These are phyloP conservation scores for Glyptemys insculpta DNA, from an alignment of 2,797 vertebrate species.

Conservation along the genomic window DNA sequence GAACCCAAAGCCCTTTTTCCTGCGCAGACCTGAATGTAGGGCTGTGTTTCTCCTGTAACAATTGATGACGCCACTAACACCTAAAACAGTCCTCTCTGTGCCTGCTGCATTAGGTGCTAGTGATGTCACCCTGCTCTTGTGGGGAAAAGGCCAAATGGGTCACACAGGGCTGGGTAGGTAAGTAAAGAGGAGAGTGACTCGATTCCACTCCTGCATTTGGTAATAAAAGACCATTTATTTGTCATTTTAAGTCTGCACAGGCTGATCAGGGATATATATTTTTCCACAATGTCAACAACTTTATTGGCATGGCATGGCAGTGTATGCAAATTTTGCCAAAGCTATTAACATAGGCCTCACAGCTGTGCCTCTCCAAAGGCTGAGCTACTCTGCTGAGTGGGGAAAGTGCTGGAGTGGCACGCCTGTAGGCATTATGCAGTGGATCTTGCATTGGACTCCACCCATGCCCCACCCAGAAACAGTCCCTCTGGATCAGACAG, in stretches of 20 bases:
- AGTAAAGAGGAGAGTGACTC: fast-evolving
- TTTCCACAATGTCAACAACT: fast-evolving
- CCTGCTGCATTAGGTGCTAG: fast-evolving
- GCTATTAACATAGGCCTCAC: neutral
- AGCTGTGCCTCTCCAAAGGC: neutral
- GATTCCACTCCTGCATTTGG: fast-evolving
- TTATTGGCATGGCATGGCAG: neutral
- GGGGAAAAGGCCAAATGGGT: fast-evolving
- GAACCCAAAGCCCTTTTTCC: fast-evolving
- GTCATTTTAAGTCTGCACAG: fast-evolving
- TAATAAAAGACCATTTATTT: fast-evolving
- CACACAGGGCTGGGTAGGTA: neutral
- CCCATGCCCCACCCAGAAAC: fast-evolving
- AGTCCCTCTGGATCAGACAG: fast-evolving
- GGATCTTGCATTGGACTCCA: neutral
- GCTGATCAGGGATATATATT: neutral
- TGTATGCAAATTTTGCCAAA: neutral
- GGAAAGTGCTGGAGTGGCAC: fast-evolving
- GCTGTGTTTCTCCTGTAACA: neutral
- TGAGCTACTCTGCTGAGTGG: neutral
- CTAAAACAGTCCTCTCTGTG: neutral
- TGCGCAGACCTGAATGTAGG: fast-evolving
- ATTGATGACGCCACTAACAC: fast-evolving
- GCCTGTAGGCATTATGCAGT: fast-evolving
- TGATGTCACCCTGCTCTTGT: fast-evolving